Evolutionary conservation across 2,113 vertebrate species (phyloP), one percentile per base, ranked within the genome.

Genomic region (Notiomystis cincta): DNA sequence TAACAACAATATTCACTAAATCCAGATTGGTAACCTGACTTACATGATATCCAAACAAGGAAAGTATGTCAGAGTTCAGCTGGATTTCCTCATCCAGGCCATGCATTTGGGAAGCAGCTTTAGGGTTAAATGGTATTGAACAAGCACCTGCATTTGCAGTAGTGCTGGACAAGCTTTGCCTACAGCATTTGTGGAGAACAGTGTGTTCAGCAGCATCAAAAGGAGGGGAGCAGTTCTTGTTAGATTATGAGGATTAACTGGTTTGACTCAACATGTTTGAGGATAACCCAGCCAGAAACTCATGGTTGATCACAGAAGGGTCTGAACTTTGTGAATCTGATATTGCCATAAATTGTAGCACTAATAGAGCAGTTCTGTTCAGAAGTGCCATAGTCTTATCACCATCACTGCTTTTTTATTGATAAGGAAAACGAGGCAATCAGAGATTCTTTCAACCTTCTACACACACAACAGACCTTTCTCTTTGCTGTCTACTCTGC

Each of bases 1-100:
- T 40, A 30, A 16, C 10, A 12, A 24, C 10, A 11, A 19, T 30
- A 48, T 30, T 30, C 0, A 0, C 24, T 57, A 24, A 57, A 65
- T 40, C 42, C 60, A 35, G 19, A n/a, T 6, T 48, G 69, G 10
- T 40, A 24, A 40, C 7, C 19, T 38, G 58, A 23, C 5, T 73
- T 23, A 28, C 9, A 13, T 33, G 7, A 1, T 64, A n/a, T 47
- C 35, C 56, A 8, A 65, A 17, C 7, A 25, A 35, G 70, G 60
- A 24, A 66, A 14, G 35, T 48, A 2, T n/a, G 19, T n/a, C 24
- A 30, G 35, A 57, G 33, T 35, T 3, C 7, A 35, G 35, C 0
- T 57, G 82, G 42, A 17, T 66, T 42, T 76, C 35, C 70, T 57
- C 51, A 31, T 48, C 35, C 42, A 14, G 51, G 10, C 60, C 30